A percentile compares a stretch with the other conserved stretches of the same genome.
Conservation (phyloP, 1,140 invertebrate genomes). For the Melanaphis sacchari region DNA sequence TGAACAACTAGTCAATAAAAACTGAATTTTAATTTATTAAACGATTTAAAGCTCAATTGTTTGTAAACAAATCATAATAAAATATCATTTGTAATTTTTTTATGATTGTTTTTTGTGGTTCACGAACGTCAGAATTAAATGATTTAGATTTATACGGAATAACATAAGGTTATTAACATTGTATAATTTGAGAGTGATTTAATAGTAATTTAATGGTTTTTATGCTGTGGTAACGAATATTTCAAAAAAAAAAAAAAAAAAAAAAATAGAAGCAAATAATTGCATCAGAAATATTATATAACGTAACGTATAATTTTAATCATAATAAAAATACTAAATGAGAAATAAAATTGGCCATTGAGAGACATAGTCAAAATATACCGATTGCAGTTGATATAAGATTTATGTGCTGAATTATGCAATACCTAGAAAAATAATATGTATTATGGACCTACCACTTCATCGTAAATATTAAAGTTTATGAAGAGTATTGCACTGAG, state of each 20-base stretch:
- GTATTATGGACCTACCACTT: neutral
- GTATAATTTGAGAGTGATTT: neutral
- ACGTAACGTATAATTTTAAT: neutral
- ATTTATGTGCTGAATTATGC: neutral
- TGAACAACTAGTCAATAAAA: neutral
- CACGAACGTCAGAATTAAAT: neutral
- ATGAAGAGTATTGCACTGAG: neutral
- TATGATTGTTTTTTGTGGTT: neutral
- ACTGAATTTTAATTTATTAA: neutral
- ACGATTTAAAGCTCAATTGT: neutral
- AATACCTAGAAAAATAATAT: neutral
- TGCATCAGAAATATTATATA: neutral
- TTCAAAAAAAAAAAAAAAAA: too few relatives aligned
- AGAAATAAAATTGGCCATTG: neutral
- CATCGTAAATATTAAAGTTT: neutral
- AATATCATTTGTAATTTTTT: neutral
- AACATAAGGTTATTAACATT: neutral
- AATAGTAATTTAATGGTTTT: neutral
- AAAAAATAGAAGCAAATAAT: neutral
- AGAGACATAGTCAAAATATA: neutral
- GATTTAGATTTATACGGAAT: neutral
- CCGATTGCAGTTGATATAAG: neutral
- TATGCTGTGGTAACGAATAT: neutral
- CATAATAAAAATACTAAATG: neutral
- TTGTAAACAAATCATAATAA: neutral